A percentile compares a stretch with the other conserved stretches of the same genome.
phyloP scores from a whole-genome alignment of 1,140 invertebrate species.

The Drosophila bifasciata region DNA sequence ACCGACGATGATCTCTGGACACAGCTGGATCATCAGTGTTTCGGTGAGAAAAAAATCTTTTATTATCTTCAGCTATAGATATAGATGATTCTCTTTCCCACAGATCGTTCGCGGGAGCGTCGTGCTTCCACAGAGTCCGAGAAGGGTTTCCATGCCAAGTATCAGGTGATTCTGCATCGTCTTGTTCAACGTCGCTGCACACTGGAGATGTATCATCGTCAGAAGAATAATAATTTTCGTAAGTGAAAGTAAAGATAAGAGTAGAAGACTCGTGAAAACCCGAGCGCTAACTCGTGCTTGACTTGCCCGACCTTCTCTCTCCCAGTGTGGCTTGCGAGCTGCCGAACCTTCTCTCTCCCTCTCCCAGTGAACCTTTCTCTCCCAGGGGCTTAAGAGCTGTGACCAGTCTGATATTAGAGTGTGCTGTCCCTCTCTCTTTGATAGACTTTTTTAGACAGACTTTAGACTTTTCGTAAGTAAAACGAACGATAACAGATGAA shows the following conservation, averaged over 20 bases:
- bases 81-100: background rate
- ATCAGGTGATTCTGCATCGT: constrained; percentile 93
- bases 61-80: background rate
- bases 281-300: too few relatives aligned
- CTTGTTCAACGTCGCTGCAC: constrained; percentile 96
- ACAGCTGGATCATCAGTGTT: constrained; percentile 85
- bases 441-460: too few relatives aligned
- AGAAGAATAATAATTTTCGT: constrained; percentile 94
- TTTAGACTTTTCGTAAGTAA: too few relatives aligned
- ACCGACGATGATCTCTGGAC: constrained; percentile 90
- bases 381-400: too few relatives aligned
- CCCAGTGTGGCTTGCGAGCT: too few relatives aligned
- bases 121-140: constrained; percentile 94
- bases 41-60: constrained; percentile 45
- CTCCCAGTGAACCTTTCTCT: too few relatives aligned
- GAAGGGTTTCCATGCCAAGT: constrained; percentile 92
- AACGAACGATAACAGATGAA: too few relatives aligned
- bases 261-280: too few relatives aligned
- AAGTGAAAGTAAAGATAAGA: constrained; percentile 78
- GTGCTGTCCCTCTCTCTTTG: too few relatives aligned
- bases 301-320: too few relatives aligned
- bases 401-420: too few relatives aligned
- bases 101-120: constrained; percentile 84
- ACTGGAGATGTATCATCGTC: constrained; percentile 94
- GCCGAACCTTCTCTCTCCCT: too few relatives aligned